Evolutionary conservation across 2,888 invertebrate genomes (phyloP).

Genomic region (Muscina levida): DNA sequence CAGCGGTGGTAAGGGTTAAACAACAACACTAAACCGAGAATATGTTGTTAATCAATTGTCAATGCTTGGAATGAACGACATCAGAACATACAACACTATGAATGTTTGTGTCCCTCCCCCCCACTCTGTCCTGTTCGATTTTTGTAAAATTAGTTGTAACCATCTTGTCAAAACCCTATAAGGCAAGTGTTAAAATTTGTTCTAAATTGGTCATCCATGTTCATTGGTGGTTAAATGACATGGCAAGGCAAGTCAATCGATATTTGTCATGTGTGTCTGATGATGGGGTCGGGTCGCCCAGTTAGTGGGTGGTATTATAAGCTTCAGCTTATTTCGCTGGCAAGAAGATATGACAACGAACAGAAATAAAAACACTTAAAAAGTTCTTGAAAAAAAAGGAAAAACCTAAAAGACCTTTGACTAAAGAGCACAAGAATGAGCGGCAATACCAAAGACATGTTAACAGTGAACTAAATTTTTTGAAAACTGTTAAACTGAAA

Average conservation of each 20-base stretch:
- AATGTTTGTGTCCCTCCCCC: too few species aligned
- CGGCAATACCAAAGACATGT: constrained; percentile 41
- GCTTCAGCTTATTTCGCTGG: too few species aligned
- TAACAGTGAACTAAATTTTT: constrained; percentile 62
- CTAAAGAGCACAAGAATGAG: neutral
- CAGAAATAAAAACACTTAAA: constrained; percentile 50
- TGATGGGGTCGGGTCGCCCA: too few species aligned
- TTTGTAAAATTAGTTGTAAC: too few species aligned
- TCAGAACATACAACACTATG: neutral
- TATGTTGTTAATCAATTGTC: constrained; percentile 46
- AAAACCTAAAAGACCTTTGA: constrained; percentile 63
- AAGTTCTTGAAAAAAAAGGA: constrained; percentile 62
- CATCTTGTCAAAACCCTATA: too few species aligned
- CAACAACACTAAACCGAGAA: constrained; percentile 25
- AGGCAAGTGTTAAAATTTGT: too few species aligned
- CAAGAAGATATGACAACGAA: too few species aligned
- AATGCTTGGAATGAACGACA: neutral
- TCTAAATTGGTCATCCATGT: too few species aligned
- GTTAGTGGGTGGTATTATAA: too few species aligned
- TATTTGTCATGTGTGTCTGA: constrained; percentile 44
- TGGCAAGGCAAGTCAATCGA: constrained; percentile 47
- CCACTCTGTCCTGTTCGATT: too few species aligned
- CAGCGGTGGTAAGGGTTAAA: neutral
- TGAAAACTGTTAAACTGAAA: too few species aligned
- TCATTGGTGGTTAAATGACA: too few species aligned